These are phyloP conservation scores for Eurytemora carolleeae DNA, from an alignment of 1,140 invertebrate genomes.

Conservation along the genomic window DNA sequence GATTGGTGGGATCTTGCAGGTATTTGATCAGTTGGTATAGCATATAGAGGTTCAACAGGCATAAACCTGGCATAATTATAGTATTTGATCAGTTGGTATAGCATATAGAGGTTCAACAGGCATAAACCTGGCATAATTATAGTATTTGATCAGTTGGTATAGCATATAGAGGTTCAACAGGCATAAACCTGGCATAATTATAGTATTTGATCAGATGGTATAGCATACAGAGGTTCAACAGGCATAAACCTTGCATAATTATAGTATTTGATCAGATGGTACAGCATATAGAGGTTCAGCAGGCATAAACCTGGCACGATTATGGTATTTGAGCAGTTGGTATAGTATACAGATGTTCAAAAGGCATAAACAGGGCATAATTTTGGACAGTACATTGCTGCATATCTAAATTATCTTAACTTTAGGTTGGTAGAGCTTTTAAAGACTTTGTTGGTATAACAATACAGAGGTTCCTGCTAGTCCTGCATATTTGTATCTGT, in stretches of 20 bases:
- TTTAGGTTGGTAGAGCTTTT: no score
- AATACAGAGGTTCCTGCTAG: no score
- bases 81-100: conserved; percentile 30
- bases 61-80: neutral
- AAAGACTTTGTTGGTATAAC: no score
- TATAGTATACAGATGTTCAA: no score
- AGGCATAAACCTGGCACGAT: no score
- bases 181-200: neutral
- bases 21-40: conserved; percentile 37
- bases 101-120: conserved; percentile 27
- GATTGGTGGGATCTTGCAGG: conserved; percentile 31
- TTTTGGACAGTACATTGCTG: no score
- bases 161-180: conserved; percentile 27
- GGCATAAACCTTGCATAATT: neutral
- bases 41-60: conserved; percentile 24
- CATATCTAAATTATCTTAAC: no score
- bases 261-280: conserved; percentile 1
- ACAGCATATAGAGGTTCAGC: no score
- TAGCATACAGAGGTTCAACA: conserved; percentile 29
- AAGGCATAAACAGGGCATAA: no score
- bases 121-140: neutral
- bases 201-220: conserved; percentile 28
- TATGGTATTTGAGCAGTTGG: no score
- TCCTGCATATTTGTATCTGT: no score
- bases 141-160: conserved; percentile 30